Conservation (phyloP, 2,113 vertebrate species). For the Nettapus auritus region DNA sequence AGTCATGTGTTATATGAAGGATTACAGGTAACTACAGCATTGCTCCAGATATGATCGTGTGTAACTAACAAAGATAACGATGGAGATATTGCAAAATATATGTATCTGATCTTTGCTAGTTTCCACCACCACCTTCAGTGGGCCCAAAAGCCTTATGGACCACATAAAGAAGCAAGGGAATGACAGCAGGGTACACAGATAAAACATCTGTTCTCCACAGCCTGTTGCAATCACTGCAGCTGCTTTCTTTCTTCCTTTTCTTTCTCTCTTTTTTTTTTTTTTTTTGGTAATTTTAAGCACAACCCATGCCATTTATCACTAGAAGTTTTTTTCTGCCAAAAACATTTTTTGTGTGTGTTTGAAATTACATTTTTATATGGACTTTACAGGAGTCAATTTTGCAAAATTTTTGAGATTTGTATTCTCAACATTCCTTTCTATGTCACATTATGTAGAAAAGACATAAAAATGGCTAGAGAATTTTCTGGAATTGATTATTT, state of each 20-base stretch:
- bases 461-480: neutral
- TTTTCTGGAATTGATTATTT: neutral
- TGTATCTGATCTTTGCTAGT: fast-evolving
- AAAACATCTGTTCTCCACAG: neutral
- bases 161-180: neutral
- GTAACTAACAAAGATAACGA: neutral
- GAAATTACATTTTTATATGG: neutral
- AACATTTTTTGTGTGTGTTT: neutral
- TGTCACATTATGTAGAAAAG: neutral
- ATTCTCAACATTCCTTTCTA: neutral
- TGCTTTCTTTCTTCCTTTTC: neutral
- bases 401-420: neutral
- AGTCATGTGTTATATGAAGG: neutral
- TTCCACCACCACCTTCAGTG: neutral
- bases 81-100: neutral
- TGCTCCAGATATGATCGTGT: neutral
- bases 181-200: neutral
- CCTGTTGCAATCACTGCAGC: neutral
- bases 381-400: neutral
- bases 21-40: neutral
- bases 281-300: neutral
- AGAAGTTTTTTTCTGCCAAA: neutral
- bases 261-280: fast-evolving
- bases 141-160: neutral
- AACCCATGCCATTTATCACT: neutral